A percentile compares a stretch with the other conserved stretches of the same genome.
phyloP scores from a whole-genome alignment of 53 echinoderm and acorn worm species.

The Luidia sarsii region DNA sequence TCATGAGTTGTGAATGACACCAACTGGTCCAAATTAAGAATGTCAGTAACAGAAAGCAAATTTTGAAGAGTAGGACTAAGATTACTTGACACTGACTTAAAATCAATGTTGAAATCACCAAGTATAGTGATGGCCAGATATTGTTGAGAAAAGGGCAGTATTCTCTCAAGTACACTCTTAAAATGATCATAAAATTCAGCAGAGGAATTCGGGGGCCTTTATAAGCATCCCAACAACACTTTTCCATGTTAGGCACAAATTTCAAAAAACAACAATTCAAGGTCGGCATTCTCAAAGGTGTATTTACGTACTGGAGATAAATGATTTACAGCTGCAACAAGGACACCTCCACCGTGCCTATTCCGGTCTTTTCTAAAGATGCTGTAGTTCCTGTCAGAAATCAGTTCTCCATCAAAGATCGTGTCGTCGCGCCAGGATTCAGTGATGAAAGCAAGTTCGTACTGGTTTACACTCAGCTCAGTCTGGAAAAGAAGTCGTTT shows the following conservation, averaged over 20 bases:
- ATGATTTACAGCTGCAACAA: not conserved
- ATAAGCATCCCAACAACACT: too few relatives aligned
- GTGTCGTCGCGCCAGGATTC: not conserved
- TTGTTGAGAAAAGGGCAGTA: constrained; percentile 14
- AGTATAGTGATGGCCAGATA: not conserved
- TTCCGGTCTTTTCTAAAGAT: not conserved
- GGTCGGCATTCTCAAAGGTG: not conserved
- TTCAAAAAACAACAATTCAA: constrained; percentile 28
- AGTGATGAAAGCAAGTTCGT: not conserved
- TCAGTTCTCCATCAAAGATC: not conserved
- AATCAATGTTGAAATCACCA: too few relatives aligned
- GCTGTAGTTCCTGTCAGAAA: not conserved
- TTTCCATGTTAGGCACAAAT: not conserved
- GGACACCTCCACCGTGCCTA: too few relatives aligned
- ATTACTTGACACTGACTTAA: too few relatives aligned
- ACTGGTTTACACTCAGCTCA: not conserved
- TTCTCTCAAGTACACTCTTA: not conserved
- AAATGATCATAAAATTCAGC: not conserved
- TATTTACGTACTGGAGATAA: not conserved
- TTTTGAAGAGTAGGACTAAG: too few relatives aligned
- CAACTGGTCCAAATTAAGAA: not conserved
- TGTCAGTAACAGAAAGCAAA: too few relatives aligned
- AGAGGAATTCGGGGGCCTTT: constrained; percentile 1
- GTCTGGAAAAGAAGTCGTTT: not conserved
- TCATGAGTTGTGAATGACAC: constrained; percentile 26